Base-by-base conservation (phyloP, 1,140 invertebrate species). In the Caenorhabditis briggsae region DNA sequence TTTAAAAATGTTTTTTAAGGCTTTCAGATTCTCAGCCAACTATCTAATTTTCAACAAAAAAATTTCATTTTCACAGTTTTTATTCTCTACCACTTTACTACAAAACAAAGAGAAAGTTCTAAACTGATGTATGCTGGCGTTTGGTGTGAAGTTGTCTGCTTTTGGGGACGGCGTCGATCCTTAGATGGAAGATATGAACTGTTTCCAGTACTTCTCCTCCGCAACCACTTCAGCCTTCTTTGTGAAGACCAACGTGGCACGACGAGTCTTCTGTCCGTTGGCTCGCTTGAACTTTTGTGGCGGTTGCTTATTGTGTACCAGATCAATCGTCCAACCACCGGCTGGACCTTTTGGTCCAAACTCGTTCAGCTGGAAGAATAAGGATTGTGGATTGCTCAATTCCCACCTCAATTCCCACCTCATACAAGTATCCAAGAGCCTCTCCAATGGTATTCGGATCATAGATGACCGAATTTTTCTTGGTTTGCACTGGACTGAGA, bases 371-470 rank as follows among this genome's bases (percentile, higher is more conserved):
- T 70, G 64, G 43, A 70, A 59, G 5, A 70, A 46, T n/a, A n/a
- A n/a, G n/a, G n/a, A 70, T 70, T 11, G 18, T n/a, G 23, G 16
- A 33, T 33, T 2, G 64, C 16, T 46, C 7, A n/a, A 41, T 23
- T 8, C 5, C 43, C 14, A 33, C 14, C 7, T 7, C 16, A 14
- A 41, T 16, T 5, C 33, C 46, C 6, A 46, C 64, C 64, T 70
- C 64, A 70, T 43, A 70, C 5, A 70, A 8, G 41, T 70, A 70
- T 46, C 64, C 64, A 18, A 70, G 64, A 18, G 46, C 64, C 18
- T 46, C 16, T 70, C 64, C 64, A 70, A 70, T 70, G 0, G 64
- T 70, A 16, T 43, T n/a, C 14, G 64, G 64, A 70, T 70, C 64
- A 16, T 43, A 70, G 6, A 70, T 46, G 33, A 43, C 12, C 5